Evolutionary conservation across 1,140 invertebrate species (phyloP).

Genomic region (Drosophila pectinifera): DNA sequence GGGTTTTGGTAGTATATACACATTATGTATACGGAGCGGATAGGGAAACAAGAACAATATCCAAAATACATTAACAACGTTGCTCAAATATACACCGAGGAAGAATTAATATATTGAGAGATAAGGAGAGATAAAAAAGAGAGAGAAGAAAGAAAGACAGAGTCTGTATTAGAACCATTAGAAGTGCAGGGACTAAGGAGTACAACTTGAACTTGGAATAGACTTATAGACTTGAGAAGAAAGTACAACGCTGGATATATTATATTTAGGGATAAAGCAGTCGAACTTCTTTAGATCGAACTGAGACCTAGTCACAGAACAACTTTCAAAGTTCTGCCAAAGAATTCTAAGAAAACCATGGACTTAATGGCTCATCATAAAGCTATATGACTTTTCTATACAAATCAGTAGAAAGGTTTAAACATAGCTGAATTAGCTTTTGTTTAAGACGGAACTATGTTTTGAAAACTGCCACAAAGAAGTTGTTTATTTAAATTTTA

Average conservation of each 20-base stretch:
- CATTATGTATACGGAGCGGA: slow-evolving; percentile 44
- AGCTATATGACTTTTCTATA: background rate
- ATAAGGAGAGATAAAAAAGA: slow-evolving; percentile 31
- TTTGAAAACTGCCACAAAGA: too few species aligned
- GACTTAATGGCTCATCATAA: slow-evolving; percentile 1
- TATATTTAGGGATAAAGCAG: background rate
- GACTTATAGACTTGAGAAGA: slow-evolving; percentile 11
- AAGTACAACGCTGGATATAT: slow-evolving; percentile 8
- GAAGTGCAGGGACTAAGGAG: slow-evolving; percentile 22
- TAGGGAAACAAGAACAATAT: slow-evolving; percentile 77
- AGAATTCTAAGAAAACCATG: background rate
- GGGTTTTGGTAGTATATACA: slow-evolving; percentile 32
- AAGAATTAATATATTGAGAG: slow-evolving; percentile 39
- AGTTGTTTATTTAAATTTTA: too few species aligned
- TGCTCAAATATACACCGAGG: slow-evolving; percentile 49
- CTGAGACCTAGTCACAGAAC: slow-evolving; percentile 3
- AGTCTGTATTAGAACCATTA: slow-evolving; percentile 47
- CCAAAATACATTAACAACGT: slow-evolving; percentile 72
- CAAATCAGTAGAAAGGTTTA: slow-evolving; percentile 3
- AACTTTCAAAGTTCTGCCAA: slow-evolving; percentile 21
- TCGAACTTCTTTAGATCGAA: slow-evolving; percentile 12
- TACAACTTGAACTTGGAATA: slow-evolving; percentile 14
- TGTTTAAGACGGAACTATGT: background rate
- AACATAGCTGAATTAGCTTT: too few species aligned
- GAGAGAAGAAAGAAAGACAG: slow-evolving; percentile 49